A percentile compares a stretch with the other conserved stretches of the same genome.
phyloP scores from a whole-genome alignment of 2,888 invertebrate species.

The Slavum lentiscoides region DNA sequence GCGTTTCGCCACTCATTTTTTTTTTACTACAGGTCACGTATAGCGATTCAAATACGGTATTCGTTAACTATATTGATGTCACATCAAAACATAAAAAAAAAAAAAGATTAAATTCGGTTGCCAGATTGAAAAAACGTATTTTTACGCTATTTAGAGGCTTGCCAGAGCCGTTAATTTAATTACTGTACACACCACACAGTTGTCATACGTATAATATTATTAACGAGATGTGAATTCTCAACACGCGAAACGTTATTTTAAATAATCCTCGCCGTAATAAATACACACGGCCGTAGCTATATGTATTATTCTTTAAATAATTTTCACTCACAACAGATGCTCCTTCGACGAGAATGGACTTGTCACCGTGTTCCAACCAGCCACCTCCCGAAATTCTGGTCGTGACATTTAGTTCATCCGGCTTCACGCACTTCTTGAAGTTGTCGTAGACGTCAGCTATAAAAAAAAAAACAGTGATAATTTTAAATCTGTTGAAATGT shows the following conservation, averaged over 20 bases:
- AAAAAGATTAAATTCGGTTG: not conserved
- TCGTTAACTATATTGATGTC: no score
- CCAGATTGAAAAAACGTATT: not conserved
- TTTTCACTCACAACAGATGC: constrained; percentile 58
- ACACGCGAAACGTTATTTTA: not conserved
- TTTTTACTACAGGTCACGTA: no score
- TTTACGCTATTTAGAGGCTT: not conserved
- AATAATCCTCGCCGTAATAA: not conserved
- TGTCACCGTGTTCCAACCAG: constrained; percentile 35
- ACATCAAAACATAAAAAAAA: no score
- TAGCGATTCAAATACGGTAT: no score
- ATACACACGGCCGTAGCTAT: not conserved
- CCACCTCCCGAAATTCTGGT: constrained; percentile 38
- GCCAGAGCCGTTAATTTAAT: not conserved
- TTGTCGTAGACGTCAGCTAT: constrained; percentile 80
- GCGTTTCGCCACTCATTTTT: no score
- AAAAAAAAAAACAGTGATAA: constrained; percentile 37
- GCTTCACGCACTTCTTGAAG: constrained; percentile 61
- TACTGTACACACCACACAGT: not conserved
- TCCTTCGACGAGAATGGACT: constrained; percentile 43
- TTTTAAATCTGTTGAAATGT: not conserved
- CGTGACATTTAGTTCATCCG: constrained; percentile 54
- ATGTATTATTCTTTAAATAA: not conserved
- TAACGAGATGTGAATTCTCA: not conserved
- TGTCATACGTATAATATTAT: not conserved